Base-by-base conservation (phyloP, 2,888 invertebrate species). In the Tetropium fuscum region DNA sequence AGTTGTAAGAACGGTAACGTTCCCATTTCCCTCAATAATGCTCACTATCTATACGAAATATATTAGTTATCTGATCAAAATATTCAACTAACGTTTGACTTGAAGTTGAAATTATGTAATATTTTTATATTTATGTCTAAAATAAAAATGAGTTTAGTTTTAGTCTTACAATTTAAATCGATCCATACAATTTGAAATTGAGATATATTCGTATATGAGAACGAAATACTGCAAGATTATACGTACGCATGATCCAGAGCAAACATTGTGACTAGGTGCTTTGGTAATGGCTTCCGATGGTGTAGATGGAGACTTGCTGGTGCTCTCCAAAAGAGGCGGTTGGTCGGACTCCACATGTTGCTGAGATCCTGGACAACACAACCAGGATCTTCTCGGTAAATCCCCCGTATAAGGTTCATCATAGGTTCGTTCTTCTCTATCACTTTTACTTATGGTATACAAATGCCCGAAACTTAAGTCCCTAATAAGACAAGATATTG, bases 391-490 rank as follows among this genome's bases (percentile, higher is more conserved):
- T 54, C 80, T 74, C n/a, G 76, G 77, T 34, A 81, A 63, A 60
- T 81, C 81, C 4, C 81, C 82, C 0, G 78, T 70, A 64, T 80
- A 82, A 4, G 82, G 82, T 66, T 82, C 82, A 69, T 82, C 82
- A 60, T 82, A 82, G 8, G 80, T 81, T 57, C 82, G 72, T 68
- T 82, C 82, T 58, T 80, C 80, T n/a, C 27, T 51, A 40, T 66
- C 63, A 40, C 54, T 63, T 53, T 85, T 85, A 74, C 83, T 84
- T 18, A 85, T 80, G 43, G 85, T 85, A 58, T 84, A 83, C 3
- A 82, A 75, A 66, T 83, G 82, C 22, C 81, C 82, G 56, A 80
- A 74, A 56, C 72, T 75, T 58, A 78, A 64, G 53, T 78, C 77
- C 20, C 72, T 71, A 30, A n/a, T 18, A 8, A 49, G 22, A 25